Evolutionary conservation across 2,113 vertebrate species (phyloP), one percentile per base, ranked within the genome.

Genomic region (Phasianus colchicus): DNA sequence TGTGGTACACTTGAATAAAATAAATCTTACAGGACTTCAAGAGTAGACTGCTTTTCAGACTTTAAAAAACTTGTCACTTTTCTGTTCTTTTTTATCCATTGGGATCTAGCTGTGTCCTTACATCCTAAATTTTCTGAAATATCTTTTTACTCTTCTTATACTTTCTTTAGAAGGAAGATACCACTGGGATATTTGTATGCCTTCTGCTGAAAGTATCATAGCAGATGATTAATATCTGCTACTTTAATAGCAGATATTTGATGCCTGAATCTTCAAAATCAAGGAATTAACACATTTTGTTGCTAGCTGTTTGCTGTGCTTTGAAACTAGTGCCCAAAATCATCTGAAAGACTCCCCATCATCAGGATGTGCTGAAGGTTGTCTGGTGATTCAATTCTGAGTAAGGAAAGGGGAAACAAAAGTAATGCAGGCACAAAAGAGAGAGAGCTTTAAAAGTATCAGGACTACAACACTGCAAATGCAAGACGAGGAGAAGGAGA

Each of bases 201-300:
- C 69, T 95, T 95, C 79, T 77, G 73, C 83, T 45, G 40, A 95
- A 96, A 88, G 25, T 78, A 79, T 93, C 8, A 0, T 52, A 69
- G 85, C 52, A 90, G 76, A 83, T 81, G 91, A 95, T 95, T 94
- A 50, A 50, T 50, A 24, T 50, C 48, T 50, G 48, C 48, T 50
- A 50, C 48, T 24, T 50, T 24, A 22, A 50, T 50, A 24, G 21
- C 22, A 50, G 48, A 50, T 50, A 50, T 50, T 22, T 50, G 48
- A 24, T 50, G 21, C 58, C 74, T 94, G 85, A 89, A 95, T 92
- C 85, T 92, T 97, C 85, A 93, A 90, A 95, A 92, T 73, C 20
- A n/a, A 58, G 57, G 65, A 92, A 74, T 86, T 95, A 67, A 95
- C 92, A 91, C 63, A n/a, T 95, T 96, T 95, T 90, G 76, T 91